Conservation (phyloP, 2,888 invertebrate genomes). For the Zaprionus obscuricornis region DNA sequence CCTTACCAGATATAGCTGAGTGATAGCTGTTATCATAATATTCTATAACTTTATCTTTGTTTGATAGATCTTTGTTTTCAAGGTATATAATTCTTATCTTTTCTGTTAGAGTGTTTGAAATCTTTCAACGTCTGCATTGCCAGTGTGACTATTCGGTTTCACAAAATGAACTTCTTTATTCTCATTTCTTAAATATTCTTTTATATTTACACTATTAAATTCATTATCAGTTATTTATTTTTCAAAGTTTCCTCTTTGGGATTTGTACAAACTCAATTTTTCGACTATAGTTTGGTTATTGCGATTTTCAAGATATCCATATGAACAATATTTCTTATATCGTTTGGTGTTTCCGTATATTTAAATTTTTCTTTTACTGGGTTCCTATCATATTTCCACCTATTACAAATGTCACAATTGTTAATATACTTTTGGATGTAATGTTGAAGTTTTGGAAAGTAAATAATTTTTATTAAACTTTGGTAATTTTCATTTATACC, state of each 20-base stretch:
- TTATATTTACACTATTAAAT: slow-evolving; percentile 37
- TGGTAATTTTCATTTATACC: slow-evolving; percentile 32
- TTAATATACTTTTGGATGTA: slow-evolving; percentile 35
- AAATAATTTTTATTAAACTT: slow-evolving; percentile 30
- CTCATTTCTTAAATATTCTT: slow-evolving; percentile 31
- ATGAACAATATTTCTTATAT: slow-evolving; percentile 17
- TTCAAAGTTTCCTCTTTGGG: slow-evolving; percentile 29
- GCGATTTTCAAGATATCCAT: slow-evolving; percentile 36
- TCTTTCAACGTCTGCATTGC: slow-evolving; percentile 41
- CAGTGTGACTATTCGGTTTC: slow-evolving; percentile 44
- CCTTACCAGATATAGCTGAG: slow-evolving; percentile 23
- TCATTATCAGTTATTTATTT: slow-evolving; percentile 46
- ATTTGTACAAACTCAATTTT: slow-evolving; percentile 28
- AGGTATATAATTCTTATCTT: slow-evolving; percentile 33
- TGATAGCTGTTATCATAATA: slow-evolving; percentile 21
- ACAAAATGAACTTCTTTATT: slow-evolving; percentile 38
- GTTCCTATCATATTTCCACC: slow-evolving; percentile 35
- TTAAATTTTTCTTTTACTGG: slow-evolving; percentile 34
- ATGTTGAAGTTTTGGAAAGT: slow-evolving; percentile 35
- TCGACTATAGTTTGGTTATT: slow-evolving; percentile 34
- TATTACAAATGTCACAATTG: slow-evolving; percentile 31
- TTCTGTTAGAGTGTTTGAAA: slow-evolving; percentile 33
- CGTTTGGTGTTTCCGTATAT: slow-evolving; percentile 26
- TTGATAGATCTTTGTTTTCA: slow-evolving; percentile 21
- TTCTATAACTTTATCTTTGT: slow-evolving; percentile 29